phyloP scores from a whole-genome alignment of 2,113 vertebrate species.

The Stigmatopora argus region DNA sequence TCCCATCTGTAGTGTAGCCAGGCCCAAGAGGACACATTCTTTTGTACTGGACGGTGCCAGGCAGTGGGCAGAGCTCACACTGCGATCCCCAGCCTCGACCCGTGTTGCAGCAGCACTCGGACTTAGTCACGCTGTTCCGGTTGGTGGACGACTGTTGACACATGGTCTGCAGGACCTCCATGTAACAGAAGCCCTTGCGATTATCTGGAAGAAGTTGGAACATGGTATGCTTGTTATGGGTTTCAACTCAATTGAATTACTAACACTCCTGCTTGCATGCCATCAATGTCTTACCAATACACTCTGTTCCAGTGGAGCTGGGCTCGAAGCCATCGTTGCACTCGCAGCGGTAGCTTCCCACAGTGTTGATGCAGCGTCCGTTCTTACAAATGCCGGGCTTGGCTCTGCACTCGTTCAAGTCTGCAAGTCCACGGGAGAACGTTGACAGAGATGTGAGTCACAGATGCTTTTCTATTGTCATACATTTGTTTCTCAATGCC shows the following conservation, averaged over 20 bases:
- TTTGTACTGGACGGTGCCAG: conserved; percentile 83
- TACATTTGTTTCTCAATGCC: too few relatives aligned
- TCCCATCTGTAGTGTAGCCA: conserved; percentile 83
- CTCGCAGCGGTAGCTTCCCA: conserved; percentile 86
- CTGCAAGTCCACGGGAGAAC: conserved; percentile 52
- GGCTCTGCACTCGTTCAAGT: conserved; percentile 84
- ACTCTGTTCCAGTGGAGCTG: conserved; percentile 80
- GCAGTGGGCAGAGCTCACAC: conserved; percentile 90
- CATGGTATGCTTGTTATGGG: neutral
- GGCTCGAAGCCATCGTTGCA: conserved; percentile 85
- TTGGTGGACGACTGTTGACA: conserved; percentile 85
- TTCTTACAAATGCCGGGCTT: conserved; percentile 86
- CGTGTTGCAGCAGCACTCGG: conserved; percentile 85
- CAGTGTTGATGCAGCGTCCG: conserved; percentile 82
- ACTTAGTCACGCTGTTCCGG: conserved; percentile 82
- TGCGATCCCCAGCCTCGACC: conserved; percentile 85
- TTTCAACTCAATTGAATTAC: neutral
- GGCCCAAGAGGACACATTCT: conserved; percentile 89
- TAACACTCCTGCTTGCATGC: neutral
- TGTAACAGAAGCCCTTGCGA: conserved; percentile 85
- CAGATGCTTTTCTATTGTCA: neutral
- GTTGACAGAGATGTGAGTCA: neutral
- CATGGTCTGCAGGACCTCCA: conserved; percentile 82
- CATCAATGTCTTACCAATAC: conserved; percentile 75
- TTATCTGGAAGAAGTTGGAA: conserved; percentile 70